Percentiles rank a stretch among this genome's conserved stretches.
These are phyloP conservation scores for Protaetia brevitarsis DNA, from an alignment of 1,140 invertebrate species.

Conservation along the genomic window DNA sequence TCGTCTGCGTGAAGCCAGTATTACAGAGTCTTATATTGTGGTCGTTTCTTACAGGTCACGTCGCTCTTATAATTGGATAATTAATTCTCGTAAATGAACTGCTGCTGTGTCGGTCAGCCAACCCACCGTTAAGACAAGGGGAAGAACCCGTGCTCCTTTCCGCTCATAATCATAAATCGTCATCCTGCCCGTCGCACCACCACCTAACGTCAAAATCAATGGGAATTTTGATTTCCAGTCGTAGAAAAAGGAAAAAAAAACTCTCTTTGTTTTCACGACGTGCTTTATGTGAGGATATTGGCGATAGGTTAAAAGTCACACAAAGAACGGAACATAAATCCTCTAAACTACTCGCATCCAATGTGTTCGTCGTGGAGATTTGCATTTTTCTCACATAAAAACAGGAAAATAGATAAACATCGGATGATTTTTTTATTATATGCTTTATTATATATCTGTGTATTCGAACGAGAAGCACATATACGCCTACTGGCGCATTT, in stretches of 20 bases:
- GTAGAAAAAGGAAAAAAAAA: too few species aligned
- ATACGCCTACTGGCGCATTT: constrained; percentile 6
- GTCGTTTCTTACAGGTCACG: constrained; percentile 12
- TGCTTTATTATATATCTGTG: not conserved
- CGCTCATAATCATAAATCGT: constrained; percentile 3
- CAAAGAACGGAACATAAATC: not conserved
- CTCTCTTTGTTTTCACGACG: constrained; percentile 10
- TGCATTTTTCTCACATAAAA: constrained; percentile 18
- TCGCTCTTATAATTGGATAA: constrained; percentile 12
- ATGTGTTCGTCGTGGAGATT: constrained; percentile 1
- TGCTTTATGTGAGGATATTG: not conserved
- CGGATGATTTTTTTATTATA: constrained; percentile 5
- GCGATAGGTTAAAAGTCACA: constrained; percentile 15
- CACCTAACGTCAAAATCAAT: constrained; percentile 7
- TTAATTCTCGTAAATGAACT: constrained; percentile 13
- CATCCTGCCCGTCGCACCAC: not conserved
- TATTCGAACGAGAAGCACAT: not conserved
- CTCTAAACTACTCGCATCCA: not conserved
- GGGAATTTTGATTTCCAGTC: not conserved
- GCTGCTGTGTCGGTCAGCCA: constrained; percentile 13
- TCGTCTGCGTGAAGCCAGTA: constrained; percentile 10
- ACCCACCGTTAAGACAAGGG: not conserved
- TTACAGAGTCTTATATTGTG: constrained; percentile 4
- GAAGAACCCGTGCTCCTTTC: not conserved
- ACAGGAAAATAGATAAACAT: constrained; percentile 18